Evolutionary conservation across 2,888 invertebrate genomes (phyloP).

Genomic region (Lepeophtheirus nordmannii): DNA sequence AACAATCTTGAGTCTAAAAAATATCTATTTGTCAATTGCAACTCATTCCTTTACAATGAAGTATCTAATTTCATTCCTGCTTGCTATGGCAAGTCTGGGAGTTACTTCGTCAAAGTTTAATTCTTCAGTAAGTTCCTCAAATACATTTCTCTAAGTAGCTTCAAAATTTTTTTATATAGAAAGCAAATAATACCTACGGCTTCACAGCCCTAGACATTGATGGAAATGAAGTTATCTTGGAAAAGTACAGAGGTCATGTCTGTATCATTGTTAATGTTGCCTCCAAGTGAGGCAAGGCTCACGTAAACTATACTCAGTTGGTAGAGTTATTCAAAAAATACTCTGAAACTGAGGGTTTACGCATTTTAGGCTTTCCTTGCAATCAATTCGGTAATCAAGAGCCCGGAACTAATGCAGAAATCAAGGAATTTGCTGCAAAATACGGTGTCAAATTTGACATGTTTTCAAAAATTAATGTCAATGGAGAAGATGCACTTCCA

Average conservation of each 20-base stretch:
- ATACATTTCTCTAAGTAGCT: too few species aligned
- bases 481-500: conserved; percentile 50
- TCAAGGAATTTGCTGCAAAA: conserved; percentile 44
- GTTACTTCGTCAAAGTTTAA: too few species aligned
- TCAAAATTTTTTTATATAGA: too few species aligned
- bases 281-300: conserved; percentile 62
- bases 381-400: conserved; percentile 59
- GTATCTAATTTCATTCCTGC: too few species aligned
- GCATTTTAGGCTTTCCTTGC: conserved; percentile 67
- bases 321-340: conserved; percentile 55
- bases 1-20: too few species aligned
- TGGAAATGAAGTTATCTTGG: conserved; percentile 60
- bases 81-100: too few species aligned
- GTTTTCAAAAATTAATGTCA: conserved; percentile 50
- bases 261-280: conserved; percentile 70
- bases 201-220: conserved; percentile 65
- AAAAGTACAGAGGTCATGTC: conserved; percentile 58
- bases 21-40: too few species aligned
- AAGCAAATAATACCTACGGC: too few species aligned
- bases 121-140: too few species aligned
- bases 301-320: conserved; percentile 59
- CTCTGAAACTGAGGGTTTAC: conserved; percentile 51
- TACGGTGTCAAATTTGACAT: conserved; percentile 42
- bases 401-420: conserved; percentile 52
- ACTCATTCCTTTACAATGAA: too few species aligned